Conservation (phyloP, 2,888 invertebrate species). For the Microplitis manilae region DNA sequence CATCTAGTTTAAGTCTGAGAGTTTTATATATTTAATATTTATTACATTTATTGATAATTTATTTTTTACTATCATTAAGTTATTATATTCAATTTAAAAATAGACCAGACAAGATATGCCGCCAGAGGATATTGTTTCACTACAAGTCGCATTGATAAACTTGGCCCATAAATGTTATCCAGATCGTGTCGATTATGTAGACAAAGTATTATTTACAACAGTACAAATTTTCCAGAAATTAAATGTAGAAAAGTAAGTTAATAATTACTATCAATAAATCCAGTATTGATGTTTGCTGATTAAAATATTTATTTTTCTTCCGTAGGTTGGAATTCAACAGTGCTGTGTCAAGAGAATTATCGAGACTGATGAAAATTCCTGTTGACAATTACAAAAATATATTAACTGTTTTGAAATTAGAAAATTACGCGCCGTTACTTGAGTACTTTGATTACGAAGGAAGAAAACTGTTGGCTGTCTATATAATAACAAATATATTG, state of each 20-base stretch:
- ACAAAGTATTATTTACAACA: conserved; percentile 93
- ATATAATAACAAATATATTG: conserved; percentile 90
- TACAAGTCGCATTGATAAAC: conserved; percentile 95
- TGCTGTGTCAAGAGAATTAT: conserved; percentile 92
- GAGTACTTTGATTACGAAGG: conserved; percentile 91
- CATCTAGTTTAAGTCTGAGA: conserved; percentile 69
- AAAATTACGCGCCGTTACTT: conserved; percentile 89
- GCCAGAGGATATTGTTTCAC: conserved; percentile 93
- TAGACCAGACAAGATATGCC: conserved; percentile 95
- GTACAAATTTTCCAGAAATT: conserved; percentile 92
- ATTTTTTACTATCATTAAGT: neutral
- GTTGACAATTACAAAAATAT: conserved; percentile 96
- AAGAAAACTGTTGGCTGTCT: conserved; percentile 87
- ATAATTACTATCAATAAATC: neutral
- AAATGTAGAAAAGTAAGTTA: conserved; percentile 82
- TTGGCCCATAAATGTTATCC: conserved; percentile 97
- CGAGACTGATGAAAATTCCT: conserved; percentile 93
- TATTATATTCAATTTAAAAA: conserved; percentile 53
- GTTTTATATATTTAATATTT: conserved; percentile 37
- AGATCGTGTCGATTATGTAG: conserved; percentile 93
- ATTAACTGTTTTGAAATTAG: conserved; percentile 87
- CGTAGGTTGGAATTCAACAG: conserved; percentile 83
- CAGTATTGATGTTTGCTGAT: neutral
- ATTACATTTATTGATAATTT: neutral
- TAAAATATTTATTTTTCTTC: conserved; percentile 38